Base-by-base conservation (phyloP, 2,888 invertebrate species). In the Drosophila peninsularis region DNA sequence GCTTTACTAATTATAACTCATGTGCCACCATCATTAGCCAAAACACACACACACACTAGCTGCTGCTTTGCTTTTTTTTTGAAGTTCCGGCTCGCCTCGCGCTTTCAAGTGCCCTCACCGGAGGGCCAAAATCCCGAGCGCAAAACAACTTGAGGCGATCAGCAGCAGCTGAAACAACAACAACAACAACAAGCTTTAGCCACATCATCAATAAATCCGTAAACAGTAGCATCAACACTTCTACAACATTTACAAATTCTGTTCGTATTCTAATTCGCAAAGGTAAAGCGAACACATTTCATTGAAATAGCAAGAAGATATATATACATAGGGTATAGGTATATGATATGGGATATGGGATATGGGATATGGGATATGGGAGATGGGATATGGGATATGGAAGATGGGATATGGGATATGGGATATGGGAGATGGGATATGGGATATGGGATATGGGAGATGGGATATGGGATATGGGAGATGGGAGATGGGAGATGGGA, bases 81-180 rank as follows among this genome's bases (percentile, higher is more conserved):
- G 36, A 69, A 87, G 83, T 83, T 83, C 83, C 83, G 83, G 87
- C 84, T 83, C 80, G 84, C 68, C 68, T 71, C 42, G 65, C 39
- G 50, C 50, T 21, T 21, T 36, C 21, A 78, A 75, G 68, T 82
- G 86, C 78, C 70, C 82, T 78, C 80, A 82, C 82, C 82, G 50
- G 78, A 80, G 86, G 83, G 76, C 86, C 56, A n/a, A 47, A 65
- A 69, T 45, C 41, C 54, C 36, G 47, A 60, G 37, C 63, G 64
- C 24, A 70, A 62, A 71, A 71, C 67, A 75, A 63, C 67, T 75
- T 64, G 68, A 75, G 72, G 64, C 72, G 19, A 34, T 57, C 57
- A 56, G 27, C 3, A 61, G 14, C 21, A 60, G 11, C 30, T 41
- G 1, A 2, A 49, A 19, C 9, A 62, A 47, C 30, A 45, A n/a